Evolutionary conservation across 2,113 vertebrate genomes (phyloP).

Genomic region (Ursus arctos): DNA sequence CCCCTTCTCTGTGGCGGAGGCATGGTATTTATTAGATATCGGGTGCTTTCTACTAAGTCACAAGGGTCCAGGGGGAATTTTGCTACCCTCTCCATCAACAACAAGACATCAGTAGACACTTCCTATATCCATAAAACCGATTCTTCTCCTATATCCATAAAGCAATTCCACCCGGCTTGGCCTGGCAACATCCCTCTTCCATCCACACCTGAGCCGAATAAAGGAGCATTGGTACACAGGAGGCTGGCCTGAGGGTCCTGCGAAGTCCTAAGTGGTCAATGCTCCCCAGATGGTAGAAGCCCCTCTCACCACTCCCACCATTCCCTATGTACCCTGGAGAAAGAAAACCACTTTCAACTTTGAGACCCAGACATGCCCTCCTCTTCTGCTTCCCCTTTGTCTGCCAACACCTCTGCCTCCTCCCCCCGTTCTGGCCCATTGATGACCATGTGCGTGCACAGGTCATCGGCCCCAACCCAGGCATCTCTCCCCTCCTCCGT

Average conservation of each 20-base stretch:
- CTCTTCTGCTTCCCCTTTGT: accelerated
- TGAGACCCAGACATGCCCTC: accelerated
- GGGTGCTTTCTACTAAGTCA: too few relatives aligned
- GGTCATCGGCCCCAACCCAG: accelerated
- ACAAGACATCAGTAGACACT: neutral
- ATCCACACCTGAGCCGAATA: neutral
- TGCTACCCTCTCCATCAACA: neutral
- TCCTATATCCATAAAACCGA: too few relatives aligned
- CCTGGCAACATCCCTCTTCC: neutral
- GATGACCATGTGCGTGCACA: neutral
- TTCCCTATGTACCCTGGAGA: neutral
- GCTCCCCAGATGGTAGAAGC: accelerated
- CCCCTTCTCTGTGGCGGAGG: too few relatives aligned
- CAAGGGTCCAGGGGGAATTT: too few relatives aligned
- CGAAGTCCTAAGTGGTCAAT: neutral
- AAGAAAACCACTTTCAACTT: neutral
- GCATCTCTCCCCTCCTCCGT: neutral
- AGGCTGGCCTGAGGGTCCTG: too few relatives aligned
- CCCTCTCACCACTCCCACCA: too few relatives aligned
- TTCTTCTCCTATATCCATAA: too few relatives aligned
- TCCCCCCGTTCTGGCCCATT: accelerated
- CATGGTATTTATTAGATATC: too few relatives aligned
- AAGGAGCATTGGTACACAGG: neutral
- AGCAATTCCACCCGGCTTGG: neutral
- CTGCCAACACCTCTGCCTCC: neutral